Evolutionary conservation across 2,113 vertebrate species (phyloP).

Genomic region (Nansenia antarctica): DNA sequence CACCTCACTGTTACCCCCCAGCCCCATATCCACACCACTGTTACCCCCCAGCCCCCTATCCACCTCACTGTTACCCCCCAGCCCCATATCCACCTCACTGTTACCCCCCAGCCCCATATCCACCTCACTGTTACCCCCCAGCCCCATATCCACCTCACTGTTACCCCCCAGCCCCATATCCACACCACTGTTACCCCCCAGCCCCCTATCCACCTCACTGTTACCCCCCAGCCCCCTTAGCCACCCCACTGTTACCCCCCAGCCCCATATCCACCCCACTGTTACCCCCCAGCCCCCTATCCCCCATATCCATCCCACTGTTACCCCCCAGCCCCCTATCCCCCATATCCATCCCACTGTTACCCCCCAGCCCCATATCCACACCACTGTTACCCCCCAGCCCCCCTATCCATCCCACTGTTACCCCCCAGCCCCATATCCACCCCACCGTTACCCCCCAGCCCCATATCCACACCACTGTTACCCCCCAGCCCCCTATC

Average conservation of each 20-base stretch:
- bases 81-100: no score
- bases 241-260: no score
- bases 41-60: slow-evolving; percentile 23
- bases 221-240: slow-evolving; percentile 20
- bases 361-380: no score
- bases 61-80: slow-evolving; percentile 21
- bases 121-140: slow-evolving; percentile 21
- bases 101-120: slow-evolving; percentile 17
- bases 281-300: no score
- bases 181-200: slow-evolving; percentile 19
- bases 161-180: slow-evolving; percentile 17
- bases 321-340: slow-evolving; percentile 24
- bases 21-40: no score
- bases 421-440: no score
- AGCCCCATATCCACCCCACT: slow-evolving; percentile 22
- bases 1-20: slow-evolving; percentile 21
- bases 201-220: no score
- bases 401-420: slow-evolving; percentile 23
- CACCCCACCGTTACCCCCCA: slow-evolving; percentile 25
- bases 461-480: slow-evolving; percentile 15
- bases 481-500: no score
- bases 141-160: no score
- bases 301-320: no score
- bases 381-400: slow-evolving; percentile 26
- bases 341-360: slow-evolving; percentile 19